Percentiles rank a stretch among this genome's conserved stretches.
phyloP scores from a whole-genome alignment of 2,888 invertebrate genomes.

The Eurois occulta region DNA sequence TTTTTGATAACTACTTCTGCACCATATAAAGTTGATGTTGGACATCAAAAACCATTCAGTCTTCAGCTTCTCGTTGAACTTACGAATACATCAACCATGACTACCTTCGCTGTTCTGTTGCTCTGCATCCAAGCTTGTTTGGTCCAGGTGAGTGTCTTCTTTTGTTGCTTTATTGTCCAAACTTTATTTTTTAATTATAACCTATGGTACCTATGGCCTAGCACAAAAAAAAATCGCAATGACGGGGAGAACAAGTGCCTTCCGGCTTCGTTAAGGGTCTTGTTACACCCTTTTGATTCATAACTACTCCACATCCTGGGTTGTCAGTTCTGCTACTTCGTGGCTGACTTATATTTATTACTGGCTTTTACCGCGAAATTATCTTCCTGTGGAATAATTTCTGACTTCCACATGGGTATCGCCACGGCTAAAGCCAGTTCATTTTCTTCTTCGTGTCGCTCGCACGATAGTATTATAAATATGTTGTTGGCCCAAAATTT shows the following conservation, averaged over 20 bases:
- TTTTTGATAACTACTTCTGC: constrained; percentile 5
- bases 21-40: constrained; percentile 9
- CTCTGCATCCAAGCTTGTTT: constrained; percentile 65
- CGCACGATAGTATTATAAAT: too few species aligned
- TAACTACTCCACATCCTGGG: not conserved
- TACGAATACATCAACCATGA: constrained; percentile 1
- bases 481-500: too few species aligned
- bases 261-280: too few species aligned
- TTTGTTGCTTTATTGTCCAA: not conserved
- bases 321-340: not conserved
- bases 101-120: constrained; percentile 1
- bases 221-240: too few species aligned
- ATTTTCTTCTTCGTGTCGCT: too few species aligned
- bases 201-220: too few species aligned
- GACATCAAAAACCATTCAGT: not conserved
- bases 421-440: too few species aligned
- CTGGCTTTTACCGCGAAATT: too few species aligned
- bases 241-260: too few species aligned
- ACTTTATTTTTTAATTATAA: not conserved
- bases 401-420: too few species aligned
- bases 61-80: not conserved
- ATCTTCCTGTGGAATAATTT: too few species aligned
- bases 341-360: not conserved
- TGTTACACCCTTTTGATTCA: too few species aligned
- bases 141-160: constrained; percentile 52